Percentiles rank a stretch among this genome's conserved stretches.
Conservation (phyloP, 37 sponge, comb jelly and placozoan genomes). For the Oopsacas minuta region DNA sequence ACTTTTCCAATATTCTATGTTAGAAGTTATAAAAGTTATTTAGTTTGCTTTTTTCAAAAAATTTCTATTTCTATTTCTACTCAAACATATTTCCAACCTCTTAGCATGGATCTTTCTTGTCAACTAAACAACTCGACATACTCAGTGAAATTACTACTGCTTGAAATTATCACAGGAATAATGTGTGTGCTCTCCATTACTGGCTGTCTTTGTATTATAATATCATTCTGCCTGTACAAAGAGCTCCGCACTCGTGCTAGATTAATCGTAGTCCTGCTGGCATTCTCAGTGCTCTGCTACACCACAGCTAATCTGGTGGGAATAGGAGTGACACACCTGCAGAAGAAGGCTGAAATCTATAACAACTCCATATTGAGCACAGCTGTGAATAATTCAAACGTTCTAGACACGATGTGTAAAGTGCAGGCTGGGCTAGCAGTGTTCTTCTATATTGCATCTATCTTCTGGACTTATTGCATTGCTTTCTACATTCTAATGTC, state of each 20-base stretch:
- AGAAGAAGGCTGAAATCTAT: not conserved
- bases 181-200: not conserved
- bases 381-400: not conserved
- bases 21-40: not conserved
- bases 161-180: not conserved
- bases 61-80: too few relatives aligned
- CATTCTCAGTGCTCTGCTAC: conserved; percentile 7
- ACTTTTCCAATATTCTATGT: not conserved
- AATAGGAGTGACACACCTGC: not conserved
- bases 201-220: not conserved
- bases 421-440: not conserved
- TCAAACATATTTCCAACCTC: too few relatives aligned
- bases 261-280: not conserved
- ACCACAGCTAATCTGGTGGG: conserved; percentile 12
- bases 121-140: not conserved
- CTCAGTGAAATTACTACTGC: not conserved
- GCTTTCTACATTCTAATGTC: conserved; percentile 18
- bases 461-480: conserved; percentile 7
- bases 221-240: not conserved
- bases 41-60: too few relatives aligned
- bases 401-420: not conserved
- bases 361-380: not conserved
- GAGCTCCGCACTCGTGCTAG: conserved; percentile 6
- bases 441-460: not conserved
- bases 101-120: conserved; percentile 2